A percentile compares a stretch with the other conserved stretches of the same genome.
These are phyloP conservation scores for Aspidiotus rigidus DNA, from an alignment of 2,888 invertebrate genomes.

Conservation along the genomic window DNA sequence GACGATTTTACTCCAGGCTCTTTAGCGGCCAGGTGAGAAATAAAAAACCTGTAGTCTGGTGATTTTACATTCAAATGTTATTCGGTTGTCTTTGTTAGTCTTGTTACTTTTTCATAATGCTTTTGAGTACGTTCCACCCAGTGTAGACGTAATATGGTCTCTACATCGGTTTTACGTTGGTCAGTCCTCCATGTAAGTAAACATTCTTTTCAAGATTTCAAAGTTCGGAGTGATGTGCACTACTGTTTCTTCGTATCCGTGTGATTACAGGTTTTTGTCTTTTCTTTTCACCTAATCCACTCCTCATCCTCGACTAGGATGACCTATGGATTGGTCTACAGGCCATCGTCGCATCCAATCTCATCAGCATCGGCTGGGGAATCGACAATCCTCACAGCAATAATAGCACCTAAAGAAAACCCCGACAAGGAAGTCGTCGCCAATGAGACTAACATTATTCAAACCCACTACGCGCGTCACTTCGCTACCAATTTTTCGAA, in stretches of 20 bases:
- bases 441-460: constrained; percentile 16
- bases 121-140: too few species aligned
- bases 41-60: too few species aligned
- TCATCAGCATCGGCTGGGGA: background rate
- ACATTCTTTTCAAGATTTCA: background rate
- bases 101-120: too few species aligned
- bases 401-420: background rate
- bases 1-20: too few species aligned
- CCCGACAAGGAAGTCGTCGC: background rate
- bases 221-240: background rate
- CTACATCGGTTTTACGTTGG: constrained; percentile 25
- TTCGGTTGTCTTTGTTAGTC: too few species aligned
- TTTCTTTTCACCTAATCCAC: background rate
- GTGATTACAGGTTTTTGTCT: background rate
- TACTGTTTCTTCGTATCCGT: background rate
- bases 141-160: constrained; percentile 27
- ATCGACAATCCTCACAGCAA: background rate
- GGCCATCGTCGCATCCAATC: background rate
- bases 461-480: background rate
- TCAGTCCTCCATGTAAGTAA: constrained; percentile 16
- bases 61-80: too few species aligned
- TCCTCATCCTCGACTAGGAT: constrained; percentile 9
- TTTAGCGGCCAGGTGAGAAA: too few species aligned
- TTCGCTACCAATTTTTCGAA: too few species aligned
- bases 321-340: constrained; percentile 21